Percentiles rank a stretch among this genome's conserved stretches.
Evolutionary conservation across 1,140 invertebrate species (phyloP).

Genomic region (Macrostomum lignano): DNA sequence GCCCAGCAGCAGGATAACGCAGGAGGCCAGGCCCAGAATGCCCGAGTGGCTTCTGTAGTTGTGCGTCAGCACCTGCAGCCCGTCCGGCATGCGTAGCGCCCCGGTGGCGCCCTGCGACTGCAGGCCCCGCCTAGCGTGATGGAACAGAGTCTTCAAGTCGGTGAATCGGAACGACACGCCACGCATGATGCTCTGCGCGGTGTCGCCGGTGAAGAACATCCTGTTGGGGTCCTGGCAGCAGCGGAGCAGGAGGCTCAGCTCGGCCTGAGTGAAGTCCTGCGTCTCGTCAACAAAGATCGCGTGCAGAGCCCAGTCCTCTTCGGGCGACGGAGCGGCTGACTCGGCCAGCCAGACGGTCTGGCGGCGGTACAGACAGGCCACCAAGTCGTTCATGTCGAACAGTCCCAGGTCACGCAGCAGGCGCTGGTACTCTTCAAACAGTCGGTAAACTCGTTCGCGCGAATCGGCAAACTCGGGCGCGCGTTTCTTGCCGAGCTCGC

Average conservation of each 20-base stretch:
- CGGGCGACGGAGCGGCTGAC: background rate
- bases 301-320: slow-evolving; percentile 13
- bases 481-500: slow-evolving; percentile 12
- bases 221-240: slow-evolving; percentile 16
- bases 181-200: slow-evolving; percentile 21
- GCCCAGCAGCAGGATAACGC: slow-evolving; percentile 16
- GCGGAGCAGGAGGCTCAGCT: slow-evolving; percentile 15
- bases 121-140: slow-evolving; percentile 13
- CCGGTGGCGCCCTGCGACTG: slow-evolving; percentile 11
- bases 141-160: slow-evolving; percentile 17
- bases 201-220: slow-evolving; percentile 22
- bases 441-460: slow-evolving; percentile 12
- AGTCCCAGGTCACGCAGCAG: slow-evolving; percentile 11
- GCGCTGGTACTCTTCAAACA: slow-evolving; percentile 10
- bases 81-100: slow-evolving; percentile 10
- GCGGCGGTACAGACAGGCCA: slow-evolving; percentile 6
- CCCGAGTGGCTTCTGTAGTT: slow-evolving; percentile 20
- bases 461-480: slow-evolving; percentile 15
- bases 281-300: slow-evolving; percentile 21
- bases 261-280: slow-evolving; percentile 21
- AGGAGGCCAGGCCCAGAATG: slow-evolving; percentile 15
- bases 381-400: slow-evolving; percentile 15
- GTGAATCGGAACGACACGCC: slow-evolving; percentile 19
- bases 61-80: slow-evolving; percentile 16
- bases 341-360: too few relatives aligned